A percentile compares a stretch with the other conserved stretches of the same genome.
Evolutionary conservation across 2,888 invertebrate genomes (phyloP).

Genomic region (Lasioglossum oenotherae): DNA sequence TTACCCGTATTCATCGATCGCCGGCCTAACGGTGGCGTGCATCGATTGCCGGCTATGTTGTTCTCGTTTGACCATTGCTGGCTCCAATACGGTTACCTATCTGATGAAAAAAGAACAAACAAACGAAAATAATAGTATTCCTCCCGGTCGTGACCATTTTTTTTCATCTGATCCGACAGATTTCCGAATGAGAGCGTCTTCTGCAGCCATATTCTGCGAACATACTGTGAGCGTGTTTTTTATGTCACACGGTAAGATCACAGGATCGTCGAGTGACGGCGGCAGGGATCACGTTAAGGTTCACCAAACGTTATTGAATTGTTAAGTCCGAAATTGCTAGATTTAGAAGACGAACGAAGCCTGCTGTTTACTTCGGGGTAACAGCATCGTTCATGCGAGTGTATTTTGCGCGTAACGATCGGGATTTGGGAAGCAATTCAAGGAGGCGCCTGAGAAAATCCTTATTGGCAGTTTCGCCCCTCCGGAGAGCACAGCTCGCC

Average conservation of each 20-base stretch:
- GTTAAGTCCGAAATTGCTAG: background rate
- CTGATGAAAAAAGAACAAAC: background rate
- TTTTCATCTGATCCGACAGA: background rate
- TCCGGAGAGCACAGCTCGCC: background rate
- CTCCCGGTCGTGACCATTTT: background rate
- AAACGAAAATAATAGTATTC: background rate
- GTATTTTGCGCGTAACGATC: background rate
- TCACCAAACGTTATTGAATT: background rate
- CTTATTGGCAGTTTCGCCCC: slow-evolving; percentile 16
- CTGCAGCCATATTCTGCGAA: background rate
- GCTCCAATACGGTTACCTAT: background rate
- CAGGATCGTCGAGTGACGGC: background rate
- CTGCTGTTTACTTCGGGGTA: background rate
- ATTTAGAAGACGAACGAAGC: background rate
- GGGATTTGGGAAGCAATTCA: slow-evolving; percentile 9
- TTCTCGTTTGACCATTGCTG: slow-evolving; percentile 23
- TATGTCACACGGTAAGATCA: background rate
- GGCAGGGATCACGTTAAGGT: background rate
- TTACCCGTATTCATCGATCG: slow-evolving; percentile 57
- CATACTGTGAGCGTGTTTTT: background rate
- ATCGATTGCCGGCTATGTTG: slow-evolving; percentile 47
- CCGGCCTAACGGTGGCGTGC: slow-evolving; percentile 10
- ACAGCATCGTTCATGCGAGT: background rate
- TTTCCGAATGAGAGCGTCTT: background rate
- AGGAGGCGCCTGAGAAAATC: background rate